Evolutionary conservation across 2,797 vertebrate genomes (phyloP), one percentile per base, ranked within the genome.

Genomic region (Manis pentadactyla): DNA sequence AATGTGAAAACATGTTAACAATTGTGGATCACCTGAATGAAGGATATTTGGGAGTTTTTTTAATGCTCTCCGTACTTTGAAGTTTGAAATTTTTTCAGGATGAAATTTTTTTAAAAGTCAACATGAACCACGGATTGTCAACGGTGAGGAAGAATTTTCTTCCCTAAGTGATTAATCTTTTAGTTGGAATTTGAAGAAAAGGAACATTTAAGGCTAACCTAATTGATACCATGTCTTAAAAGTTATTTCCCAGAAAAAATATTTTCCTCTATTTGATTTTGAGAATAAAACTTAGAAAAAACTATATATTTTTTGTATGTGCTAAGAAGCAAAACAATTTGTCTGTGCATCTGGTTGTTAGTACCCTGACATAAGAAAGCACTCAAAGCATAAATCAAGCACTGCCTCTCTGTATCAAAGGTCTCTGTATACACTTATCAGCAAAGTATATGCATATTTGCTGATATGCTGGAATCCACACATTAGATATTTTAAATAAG

Each of bases 151-250:
- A 93, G 18, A 82, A 74, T 93, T 93, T 93, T 87, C 81, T 90
- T 86, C 78, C 49, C 82, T 85, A 88, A 84, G 51, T 94, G 78
- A 96, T 96, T 69, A 89, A 98, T 97, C 83, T 96, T 96, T 95
- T 89, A 79, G 85, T 95, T 90, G 94, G 90, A 88, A 96, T 94
- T 93, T 96, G 92, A 82, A 59, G 55, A 93, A 96, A 94, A 55
- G 90, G 74, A 95, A 81, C 49, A n/a, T 90, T 92, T 94, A 97
- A 97, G 69, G 29, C 79, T 64, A 95, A 63, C 61, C 23, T 97
- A 97, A 95, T 95, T 96, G 87, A 97, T 97, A 92, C 85, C 95
- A 95, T 87, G 81, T 84, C 92, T 87, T 90, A 93, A 49, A 87
- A 85, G 68, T 78, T 97, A 46, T 94, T 94, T 96, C 78, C 12